Percentiles rank a stretch among this genome's conserved stretches.
Conservation (phyloP, 2,888 invertebrate genomes). For the Papilio protenor region DNA sequence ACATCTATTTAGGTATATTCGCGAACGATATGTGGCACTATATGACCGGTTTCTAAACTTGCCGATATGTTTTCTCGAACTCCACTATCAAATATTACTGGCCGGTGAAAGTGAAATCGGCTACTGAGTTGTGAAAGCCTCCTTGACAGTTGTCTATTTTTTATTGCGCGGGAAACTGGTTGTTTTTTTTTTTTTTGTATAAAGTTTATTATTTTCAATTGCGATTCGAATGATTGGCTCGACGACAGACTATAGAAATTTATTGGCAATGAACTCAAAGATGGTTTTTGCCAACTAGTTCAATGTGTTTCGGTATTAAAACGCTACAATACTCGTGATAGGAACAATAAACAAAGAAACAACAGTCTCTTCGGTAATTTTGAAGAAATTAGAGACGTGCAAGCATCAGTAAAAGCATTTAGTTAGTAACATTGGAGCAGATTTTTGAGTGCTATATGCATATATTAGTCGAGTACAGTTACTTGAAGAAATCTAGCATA, state of each 20-base stretch:
- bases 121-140: conserved; percentile 76
- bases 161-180: conserved; percentile 54
- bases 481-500: neutral
- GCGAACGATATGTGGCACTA: conserved; percentile 22
- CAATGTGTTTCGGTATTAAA: neutral
- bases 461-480: neutral
- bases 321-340: neutral
- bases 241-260: conserved; percentile 11
- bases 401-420: too few species aligned
- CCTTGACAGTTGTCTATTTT: conserved; percentile 77
- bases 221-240: conserved; percentile 8
- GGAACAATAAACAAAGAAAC: neutral
- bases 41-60: conserved; percentile 47
- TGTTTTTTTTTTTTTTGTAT: conserved; percentile 42
- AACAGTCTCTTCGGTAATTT: neutral
- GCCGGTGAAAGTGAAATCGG: conserved; percentile 75
- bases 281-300: neutral
- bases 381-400: too few species aligned
- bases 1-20: conserved; percentile 36
- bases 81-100: conserved; percentile 69
- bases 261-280: conserved; percentile 2
- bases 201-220: conserved; percentile 24
- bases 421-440: too few species aligned
- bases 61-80: conserved; percentile 60
- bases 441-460: too few species aligned